phyloP scores from a whole-genome alignment of 2,888 invertebrate species.

The Protophormia terraenovae region DNA sequence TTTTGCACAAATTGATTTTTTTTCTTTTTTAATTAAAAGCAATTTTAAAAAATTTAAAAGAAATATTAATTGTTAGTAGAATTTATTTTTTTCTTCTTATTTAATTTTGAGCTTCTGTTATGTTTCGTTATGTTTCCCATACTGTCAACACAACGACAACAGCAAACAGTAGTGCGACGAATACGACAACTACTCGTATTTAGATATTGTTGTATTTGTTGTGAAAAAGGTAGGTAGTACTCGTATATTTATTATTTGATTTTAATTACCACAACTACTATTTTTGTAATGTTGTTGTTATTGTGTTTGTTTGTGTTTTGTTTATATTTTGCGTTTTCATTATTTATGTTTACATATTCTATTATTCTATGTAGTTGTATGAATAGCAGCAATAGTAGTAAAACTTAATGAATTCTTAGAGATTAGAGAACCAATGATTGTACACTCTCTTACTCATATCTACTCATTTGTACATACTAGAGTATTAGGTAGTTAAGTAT shows the following conservation, averaged over 20 bases:
- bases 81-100: conserved; percentile 7
- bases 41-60: neutral
- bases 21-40: conserved; percentile 11
- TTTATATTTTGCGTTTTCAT: conserved; percentile 5
- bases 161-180: neutral
- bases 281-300: neutral
- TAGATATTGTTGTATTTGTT: neutral
- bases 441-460: neutral
- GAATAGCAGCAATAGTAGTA: neutral
- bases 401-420: neutral
- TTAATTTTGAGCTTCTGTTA: conserved; percentile 56
- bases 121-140: conserved; percentile 27
- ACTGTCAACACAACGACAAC: conserved; percentile 8
- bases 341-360: conserved; percentile 31
- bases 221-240: conserved; percentile 19
- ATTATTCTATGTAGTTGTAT: neutral
- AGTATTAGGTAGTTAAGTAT: neutral
- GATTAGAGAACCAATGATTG: neutral
- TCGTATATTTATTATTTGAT: conserved; percentile 33
- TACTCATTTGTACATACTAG: no score
- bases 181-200: neutral
- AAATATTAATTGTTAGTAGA: neutral
- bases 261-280: conserved; percentile 35
- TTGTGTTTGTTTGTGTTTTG: conserved; percentile 10
- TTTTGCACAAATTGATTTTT: conserved; percentile 1